phyloP scores from a whole-genome alignment of 1,140 invertebrate genomes.

The Pachypeltis micranthus region DNA sequence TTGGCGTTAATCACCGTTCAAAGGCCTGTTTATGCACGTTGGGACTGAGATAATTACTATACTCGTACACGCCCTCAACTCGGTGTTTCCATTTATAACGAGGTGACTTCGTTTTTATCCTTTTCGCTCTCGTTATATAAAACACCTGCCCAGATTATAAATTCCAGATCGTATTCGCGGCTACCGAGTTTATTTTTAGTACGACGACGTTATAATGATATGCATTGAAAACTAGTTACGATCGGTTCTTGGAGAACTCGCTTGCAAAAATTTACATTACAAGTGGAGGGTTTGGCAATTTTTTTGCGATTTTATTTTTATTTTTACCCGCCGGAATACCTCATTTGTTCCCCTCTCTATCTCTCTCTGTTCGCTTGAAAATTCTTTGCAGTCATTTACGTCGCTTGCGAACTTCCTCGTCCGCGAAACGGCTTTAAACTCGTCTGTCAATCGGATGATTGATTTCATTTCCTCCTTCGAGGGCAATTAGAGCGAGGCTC shows the following conservation, averaged over 20 bases:
- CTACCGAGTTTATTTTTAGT: not conserved
- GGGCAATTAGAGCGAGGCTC: too few species aligned
- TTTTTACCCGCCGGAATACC: too few species aligned
- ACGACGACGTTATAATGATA: not conserved
- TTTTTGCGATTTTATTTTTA: too few species aligned
- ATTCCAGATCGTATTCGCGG: not conserved
- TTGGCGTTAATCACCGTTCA: not conserved
- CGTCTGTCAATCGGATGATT: too few species aligned
- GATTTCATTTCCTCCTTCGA: too few species aligned
- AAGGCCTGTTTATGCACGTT: not conserved
- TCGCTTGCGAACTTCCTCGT: too few species aligned
- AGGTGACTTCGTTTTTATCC: too few species aligned
- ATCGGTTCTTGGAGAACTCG: not conserved
- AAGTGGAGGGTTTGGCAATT: not conserved
- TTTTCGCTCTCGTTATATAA: not conserved
- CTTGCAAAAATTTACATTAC: not conserved
- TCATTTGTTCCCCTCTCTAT: too few species aligned
- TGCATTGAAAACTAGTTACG: not conserved
- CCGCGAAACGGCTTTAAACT: too few species aligned
- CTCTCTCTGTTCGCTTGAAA: too few species aligned
- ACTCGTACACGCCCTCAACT: not conserved
- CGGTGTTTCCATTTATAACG: not conserved
- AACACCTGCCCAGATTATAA: not conserved
- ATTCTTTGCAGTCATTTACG: too few species aligned
- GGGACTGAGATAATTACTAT: not conserved